Conservation (phyloP, 2,113 vertebrate species). For the Daboia siamensis region DNA sequence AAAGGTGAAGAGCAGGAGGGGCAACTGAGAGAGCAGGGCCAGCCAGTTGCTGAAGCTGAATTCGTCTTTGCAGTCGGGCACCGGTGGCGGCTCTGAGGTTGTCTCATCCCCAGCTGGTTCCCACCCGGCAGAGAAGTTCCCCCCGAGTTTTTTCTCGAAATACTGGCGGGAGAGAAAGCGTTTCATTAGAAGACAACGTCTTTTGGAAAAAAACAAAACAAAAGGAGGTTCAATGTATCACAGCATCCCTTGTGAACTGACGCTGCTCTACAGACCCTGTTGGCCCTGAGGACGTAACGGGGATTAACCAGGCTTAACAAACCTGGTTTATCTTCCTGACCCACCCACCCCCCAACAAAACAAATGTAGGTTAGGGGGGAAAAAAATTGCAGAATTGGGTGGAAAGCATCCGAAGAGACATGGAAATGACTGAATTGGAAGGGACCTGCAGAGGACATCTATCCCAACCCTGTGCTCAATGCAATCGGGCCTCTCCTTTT, state of each 20-base stretch:
- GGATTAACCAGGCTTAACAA: neutral
- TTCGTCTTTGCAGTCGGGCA: slow-evolving; percentile 43
- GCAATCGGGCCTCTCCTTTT: neutral
- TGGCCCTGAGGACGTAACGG: neutral
- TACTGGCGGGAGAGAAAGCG: slow-evolving; percentile 67
- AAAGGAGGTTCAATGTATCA: neutral
- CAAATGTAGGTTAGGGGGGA: neutral
- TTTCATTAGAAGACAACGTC: neutral
- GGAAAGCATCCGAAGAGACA: neutral
- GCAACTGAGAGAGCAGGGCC: slow-evolving; percentile 86
- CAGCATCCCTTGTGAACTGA: neutral
- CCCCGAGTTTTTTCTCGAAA: slow-evolving; percentile 72
- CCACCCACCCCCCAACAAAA: neutral
- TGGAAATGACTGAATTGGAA: neutral
- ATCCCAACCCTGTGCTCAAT: neutral
- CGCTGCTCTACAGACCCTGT: neutral
- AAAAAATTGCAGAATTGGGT: neutral
- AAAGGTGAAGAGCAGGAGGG: slow-evolving; percentile 84
- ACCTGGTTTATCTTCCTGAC: neutral
- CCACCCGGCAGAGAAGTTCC: slow-evolving; percentile 22
- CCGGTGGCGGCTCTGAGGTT: fast-evolving
- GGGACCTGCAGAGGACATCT: neutral
- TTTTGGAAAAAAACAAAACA: too few species aligned
- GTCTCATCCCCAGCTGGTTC: slow-evolving; percentile 49
- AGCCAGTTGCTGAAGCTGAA: slow-evolving; percentile 90